A percentile compares a stretch with the other conserved stretches of the same genome.
phyloP scores from a whole-genome alignment of 2,113 vertebrate species.

The Cheilinus undulatus region DNA sequence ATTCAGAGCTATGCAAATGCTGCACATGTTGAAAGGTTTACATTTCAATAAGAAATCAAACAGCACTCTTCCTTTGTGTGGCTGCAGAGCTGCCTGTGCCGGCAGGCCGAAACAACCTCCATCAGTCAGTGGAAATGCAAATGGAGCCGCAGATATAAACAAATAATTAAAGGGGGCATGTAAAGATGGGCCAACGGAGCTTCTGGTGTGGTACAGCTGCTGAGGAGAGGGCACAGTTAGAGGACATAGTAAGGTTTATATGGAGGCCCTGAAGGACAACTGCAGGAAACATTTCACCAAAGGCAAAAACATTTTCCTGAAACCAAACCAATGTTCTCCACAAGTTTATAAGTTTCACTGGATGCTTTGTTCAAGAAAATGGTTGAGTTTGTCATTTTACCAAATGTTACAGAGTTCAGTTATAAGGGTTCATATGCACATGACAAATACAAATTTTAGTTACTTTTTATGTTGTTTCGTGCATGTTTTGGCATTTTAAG shows the following conservation, averaged over 20 bases:
- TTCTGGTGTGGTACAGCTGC: not conserved
- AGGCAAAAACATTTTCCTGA: no score
- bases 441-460: no score
- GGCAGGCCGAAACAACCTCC: constrained; percentile 56
- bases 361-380: no score
- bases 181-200: constrained; percentile 41
- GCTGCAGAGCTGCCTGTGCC: constrained; percentile 38
- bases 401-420: no score
- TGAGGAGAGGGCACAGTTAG: not conserved
- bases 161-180: constrained; percentile 41
- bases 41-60: constrained; percentile 83
- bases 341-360: no score
- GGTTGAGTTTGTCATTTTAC: no score
- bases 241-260: not conserved
- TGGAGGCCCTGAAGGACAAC: no score
- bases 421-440: no score
- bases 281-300: no score
- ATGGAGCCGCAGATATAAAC: constrained; percentile 58
- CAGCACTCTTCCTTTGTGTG: constrained; percentile 70
- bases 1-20: constrained; percentile 78
- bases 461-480: no score
- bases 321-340: no score
- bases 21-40: constrained; percentile 63
- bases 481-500: no score
- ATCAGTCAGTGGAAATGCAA: constrained; percentile 66